These are phyloP conservation scores for Ctenodactylus gundi DNA, from an alignment of 2,113 vertebrate genomes.

Conservation along the genomic window DNA sequence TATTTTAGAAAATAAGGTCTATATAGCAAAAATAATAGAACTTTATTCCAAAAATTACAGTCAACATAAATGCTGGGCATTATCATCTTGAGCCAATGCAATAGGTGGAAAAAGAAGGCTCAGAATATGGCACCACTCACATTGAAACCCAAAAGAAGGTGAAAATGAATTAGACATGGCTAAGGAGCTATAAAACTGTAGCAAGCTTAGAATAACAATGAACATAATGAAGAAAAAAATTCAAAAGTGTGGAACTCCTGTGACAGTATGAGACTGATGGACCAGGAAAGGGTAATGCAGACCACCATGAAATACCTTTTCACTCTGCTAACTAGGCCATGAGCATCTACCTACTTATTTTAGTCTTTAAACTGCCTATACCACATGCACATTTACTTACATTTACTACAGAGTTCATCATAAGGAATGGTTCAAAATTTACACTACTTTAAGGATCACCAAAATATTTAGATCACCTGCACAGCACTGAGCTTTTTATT, in stretches of 20 bases:
- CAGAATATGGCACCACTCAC: background rate
- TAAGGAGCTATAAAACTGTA: background rate
- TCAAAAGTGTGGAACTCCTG: background rate
- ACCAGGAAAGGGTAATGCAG: background rate
- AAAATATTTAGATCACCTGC: background rate
- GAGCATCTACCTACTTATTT: background rate
- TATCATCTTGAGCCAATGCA: background rate
- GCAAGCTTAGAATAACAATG: background rate
- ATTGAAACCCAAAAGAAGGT: background rate
- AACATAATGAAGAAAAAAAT: background rate
- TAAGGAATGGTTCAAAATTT: background rate
- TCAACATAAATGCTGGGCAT: background rate
- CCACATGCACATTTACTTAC: background rate
- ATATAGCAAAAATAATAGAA: background rate
- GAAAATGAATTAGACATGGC: background rate
- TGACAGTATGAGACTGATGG: background rate
- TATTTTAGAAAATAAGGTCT: background rate
- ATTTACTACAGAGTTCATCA: background rate
- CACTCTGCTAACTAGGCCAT: background rate
- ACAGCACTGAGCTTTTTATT: background rate
- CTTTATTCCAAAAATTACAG: background rate
- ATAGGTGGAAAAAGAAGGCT: background rate
- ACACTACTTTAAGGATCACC: background rate
- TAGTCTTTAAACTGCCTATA: background rate
- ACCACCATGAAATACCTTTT: background rate